Evolutionary conservation across 2,888 invertebrate species (phyloP), one percentile per base, ranked within the genome.

Genomic region (Adela reaumurella): DNA sequence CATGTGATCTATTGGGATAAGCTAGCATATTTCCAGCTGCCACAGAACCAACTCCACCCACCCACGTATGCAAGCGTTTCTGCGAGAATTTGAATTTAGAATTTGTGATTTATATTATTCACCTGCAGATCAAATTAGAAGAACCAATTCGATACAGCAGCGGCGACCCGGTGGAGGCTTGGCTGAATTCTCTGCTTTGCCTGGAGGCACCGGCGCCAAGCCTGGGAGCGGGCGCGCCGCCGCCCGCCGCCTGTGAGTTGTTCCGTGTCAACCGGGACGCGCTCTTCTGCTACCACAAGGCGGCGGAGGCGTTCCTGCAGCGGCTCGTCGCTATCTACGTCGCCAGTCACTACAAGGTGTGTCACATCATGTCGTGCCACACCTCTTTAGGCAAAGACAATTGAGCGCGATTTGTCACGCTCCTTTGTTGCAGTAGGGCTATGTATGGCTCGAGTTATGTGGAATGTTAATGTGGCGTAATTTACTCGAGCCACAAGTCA

Each of bases 281-380:
- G 0, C 71, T 99, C 20, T 99, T 99, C 74, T 97, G 96, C 49
- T 98, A 94, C 67, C 97, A 98, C 64, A 90, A 90, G 62, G 95
- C 95, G 0, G 92, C 94, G 0, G 94, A 94, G 70, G 84, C 88
- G 2, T 98, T 99, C 69, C 78, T 99, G 10, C 96, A 97, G 59
- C 81, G 93, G 51, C 67, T 99, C 10, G 94, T 99, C 55, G 86
- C 94, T 14, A 86, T 99, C 43, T 97, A 95, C 65, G 98, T 98
- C 0, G 88, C 99, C 0, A 97, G 98, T 5, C 99, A 99, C 78
- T 99, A 99, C 67, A 99, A 98, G 83, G 91, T 86, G 61, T 10
- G 19, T 45, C n/a, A n/a, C n/a, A n/a, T n/a, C n/a, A 10, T n/a
- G 35, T 29, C 10, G 10, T 10, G 10, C 10, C 14, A 11, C 10